A percentile compares a stretch with the other conserved stretches of the same genome.
phyloP scores from a whole-genome alignment of 2,113 vertebrate genomes.

The Perognathus longimembris region DNA sequence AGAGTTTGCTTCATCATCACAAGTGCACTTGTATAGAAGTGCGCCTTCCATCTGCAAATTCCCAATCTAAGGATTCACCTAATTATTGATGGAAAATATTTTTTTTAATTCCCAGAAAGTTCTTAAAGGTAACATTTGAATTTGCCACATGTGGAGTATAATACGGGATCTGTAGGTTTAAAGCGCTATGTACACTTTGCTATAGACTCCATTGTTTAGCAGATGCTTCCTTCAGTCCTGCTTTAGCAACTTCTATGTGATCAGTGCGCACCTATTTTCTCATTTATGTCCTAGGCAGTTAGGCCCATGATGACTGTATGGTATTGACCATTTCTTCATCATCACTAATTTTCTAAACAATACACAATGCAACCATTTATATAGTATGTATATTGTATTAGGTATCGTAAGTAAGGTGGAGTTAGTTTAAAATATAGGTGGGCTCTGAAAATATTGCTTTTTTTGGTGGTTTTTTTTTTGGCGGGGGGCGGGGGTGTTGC shows the following conservation, averaged over 20 bases:
- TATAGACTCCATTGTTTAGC: too few species aligned
- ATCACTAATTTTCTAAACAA: not conserved
- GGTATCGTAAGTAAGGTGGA: not conserved
- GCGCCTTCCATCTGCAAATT: not conserved
- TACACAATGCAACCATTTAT: not conserved
- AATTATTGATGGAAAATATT: not conserved
- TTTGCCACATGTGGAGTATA: not conserved
- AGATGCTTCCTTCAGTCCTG: not conserved
- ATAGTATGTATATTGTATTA: not conserved
- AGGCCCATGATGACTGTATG: not conserved
- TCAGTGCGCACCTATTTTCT: too few species aligned
- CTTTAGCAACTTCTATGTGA: not conserved
- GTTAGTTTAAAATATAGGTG: not conserved
- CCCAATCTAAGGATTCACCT: not conserved
- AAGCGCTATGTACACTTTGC: not conserved
- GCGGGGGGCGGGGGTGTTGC: too few species aligned
- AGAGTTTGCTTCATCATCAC: not conserved
- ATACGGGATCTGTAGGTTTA: rapidly evolving
- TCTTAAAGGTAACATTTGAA: not conserved
- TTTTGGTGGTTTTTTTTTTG: too few species aligned
- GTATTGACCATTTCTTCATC: not conserved
- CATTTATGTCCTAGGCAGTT: too few species aligned
- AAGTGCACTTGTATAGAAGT: not conserved
- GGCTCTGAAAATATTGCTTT: not conserved
- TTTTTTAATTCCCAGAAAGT: not conserved